These are phyloP conservation scores for Festucalex cinctus DNA, from an alignment of 2,113 vertebrate species.

Conservation along the genomic window DNA sequence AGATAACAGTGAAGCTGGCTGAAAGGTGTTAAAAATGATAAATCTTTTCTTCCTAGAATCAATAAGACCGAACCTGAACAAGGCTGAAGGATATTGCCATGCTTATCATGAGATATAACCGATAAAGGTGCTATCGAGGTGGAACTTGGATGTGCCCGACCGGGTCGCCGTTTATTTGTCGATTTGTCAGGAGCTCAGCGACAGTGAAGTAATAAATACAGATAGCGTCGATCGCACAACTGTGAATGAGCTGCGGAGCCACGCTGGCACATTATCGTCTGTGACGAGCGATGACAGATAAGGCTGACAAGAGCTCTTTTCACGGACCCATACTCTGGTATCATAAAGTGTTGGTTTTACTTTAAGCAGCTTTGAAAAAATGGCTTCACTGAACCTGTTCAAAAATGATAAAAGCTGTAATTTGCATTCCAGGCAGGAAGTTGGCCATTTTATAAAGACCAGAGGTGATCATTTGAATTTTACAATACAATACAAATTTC, in stretches of 20 bases:
- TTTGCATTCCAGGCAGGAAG: no score
- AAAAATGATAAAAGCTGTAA: no score
- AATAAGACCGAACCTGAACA: constrained; percentile 16
- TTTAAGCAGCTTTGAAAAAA: neutral
- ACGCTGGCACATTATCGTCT: constrained; percentile 3
- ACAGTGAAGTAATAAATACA: constrained; percentile 9
- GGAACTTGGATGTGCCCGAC: neutral
- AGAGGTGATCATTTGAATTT: no score
- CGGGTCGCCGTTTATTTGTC: neutral
- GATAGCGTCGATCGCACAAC: neutral
- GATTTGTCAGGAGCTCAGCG: constrained; percentile 2
- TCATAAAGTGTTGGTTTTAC: neutral
- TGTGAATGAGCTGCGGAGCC: neutral
- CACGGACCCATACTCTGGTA: neutral
- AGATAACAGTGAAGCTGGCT: constrained; percentile 5
- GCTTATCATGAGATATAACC: constrained; percentile 21
- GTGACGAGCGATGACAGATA: neutral
- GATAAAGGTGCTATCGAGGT: neutral
- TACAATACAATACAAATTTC: no score
- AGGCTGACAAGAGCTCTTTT: neutral
- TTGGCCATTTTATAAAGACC: no score
- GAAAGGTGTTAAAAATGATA: constrained; percentile 12
- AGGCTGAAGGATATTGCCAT: constrained; percentile 10
- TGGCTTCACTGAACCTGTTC: neutral
- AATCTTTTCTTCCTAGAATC: constrained; percentile 28